phyloP scores from a whole-genome alignment of 2,113 vertebrate species.

The Campylomormyrus numenius region DNA sequence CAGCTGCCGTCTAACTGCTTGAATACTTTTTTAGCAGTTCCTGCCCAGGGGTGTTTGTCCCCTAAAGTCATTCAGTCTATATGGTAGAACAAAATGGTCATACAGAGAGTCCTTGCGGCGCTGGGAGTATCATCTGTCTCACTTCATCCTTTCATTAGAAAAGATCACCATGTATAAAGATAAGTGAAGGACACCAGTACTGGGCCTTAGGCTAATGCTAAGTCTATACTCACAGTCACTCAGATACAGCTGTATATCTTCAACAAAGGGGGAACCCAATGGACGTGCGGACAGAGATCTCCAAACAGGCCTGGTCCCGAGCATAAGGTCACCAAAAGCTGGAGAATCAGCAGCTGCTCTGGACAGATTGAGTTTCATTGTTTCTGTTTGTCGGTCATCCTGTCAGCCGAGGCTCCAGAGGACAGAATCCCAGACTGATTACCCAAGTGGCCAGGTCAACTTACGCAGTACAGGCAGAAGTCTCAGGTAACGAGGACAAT shows the following conservation, averaged over 20 bases:
- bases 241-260: background rate
- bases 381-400: background rate
- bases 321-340: background rate
- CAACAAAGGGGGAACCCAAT: background rate
- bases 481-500: slow-evolving; percentile 9
- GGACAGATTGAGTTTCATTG: background rate
- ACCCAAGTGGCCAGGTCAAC: background rate
- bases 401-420: background rate
- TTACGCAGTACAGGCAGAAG: background rate
- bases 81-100: background rate
- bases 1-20: slow-evolving; percentile 16
- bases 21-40: slow-evolving; percentile 28
- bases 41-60: background rate
- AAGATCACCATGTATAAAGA: background rate
- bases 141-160: background rate
- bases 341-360: background rate
- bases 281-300: background rate
- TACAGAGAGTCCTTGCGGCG: background rate
- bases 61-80: background rate
- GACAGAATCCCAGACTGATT: background rate
- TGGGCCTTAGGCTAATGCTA: background rate
- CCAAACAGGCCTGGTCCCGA: background rate
- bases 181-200: background rate
- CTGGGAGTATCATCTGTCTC: background rate
- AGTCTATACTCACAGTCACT: background rate